phyloP scores from a whole-genome alignment of 2,113 vertebrate genomes.

The Probosciger aterrimus region DNA sequence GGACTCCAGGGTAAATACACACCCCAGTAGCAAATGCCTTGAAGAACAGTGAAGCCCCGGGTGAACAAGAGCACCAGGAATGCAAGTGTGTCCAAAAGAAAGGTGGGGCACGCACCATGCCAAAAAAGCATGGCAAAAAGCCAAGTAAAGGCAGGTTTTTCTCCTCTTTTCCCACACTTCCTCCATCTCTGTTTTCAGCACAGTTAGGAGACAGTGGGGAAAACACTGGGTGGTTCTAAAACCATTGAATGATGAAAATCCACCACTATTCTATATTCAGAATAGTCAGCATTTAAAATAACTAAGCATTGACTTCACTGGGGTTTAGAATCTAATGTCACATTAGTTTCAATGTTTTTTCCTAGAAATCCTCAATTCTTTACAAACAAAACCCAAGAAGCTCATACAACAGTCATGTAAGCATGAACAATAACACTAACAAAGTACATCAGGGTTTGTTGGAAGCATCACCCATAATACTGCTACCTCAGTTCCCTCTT shows the following conservation, averaged over 20 bases:
- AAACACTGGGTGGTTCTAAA: not conserved
- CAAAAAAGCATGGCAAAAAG: not conserved
- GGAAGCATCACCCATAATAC: not conserved
- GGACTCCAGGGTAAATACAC: not conserved
- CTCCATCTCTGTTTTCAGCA: not conserved
- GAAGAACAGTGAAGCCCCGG: not conserved
- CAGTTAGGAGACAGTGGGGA: not conserved
- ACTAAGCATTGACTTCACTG: not conserved
- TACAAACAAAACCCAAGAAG: not conserved
- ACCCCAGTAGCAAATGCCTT: not conserved
- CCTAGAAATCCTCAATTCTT: not conserved
- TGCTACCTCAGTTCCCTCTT: not conserved
- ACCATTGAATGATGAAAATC: not conserved
- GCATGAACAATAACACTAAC: not conserved
- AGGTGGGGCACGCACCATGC: not conserved
- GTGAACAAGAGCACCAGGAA: not conserved
- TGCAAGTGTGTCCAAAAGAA: not conserved
- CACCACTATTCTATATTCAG: not conserved
- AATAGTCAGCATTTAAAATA: not conserved
- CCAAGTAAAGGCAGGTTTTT: not conserved
- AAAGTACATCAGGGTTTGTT: not conserved
- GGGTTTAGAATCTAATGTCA: not conserved
- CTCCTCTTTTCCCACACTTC: not conserved
- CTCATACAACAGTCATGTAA: not conserved
- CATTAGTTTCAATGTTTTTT: accelerated